Percentiles rank a stretch among this genome's conserved stretches.
Evolutionary conservation across 2,888 invertebrate species (phyloP).

Genomic region (Globia sparganii): DNA sequence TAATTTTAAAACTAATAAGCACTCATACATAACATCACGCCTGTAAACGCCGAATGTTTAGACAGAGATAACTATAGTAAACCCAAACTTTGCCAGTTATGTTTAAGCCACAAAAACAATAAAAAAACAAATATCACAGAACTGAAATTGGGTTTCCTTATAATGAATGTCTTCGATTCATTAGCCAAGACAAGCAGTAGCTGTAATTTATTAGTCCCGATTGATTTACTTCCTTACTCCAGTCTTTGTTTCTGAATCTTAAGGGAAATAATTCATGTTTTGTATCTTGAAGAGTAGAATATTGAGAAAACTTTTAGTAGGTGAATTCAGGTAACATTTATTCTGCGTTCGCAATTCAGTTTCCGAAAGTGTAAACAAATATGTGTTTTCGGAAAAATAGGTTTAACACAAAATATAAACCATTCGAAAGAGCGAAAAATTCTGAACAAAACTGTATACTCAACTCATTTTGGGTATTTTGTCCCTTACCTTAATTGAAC

Average conservation of each 20-base stretch:
- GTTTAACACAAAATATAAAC: no score
- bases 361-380: neutral
- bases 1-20: no score
- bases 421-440: no score
- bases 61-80: neutral
- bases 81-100: neutral
- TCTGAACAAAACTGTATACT: no score
- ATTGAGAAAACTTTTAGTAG: neutral
- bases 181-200: conserved; percentile 42
- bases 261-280: conserved; percentile 25
- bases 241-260: conserved; percentile 37
- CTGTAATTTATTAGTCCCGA: conserved; percentile 39
- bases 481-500: no score
- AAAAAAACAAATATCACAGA: conserved; percentile 2
- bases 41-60: neutral
- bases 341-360: neutral
- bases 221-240: conserved; percentile 45
- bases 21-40: neutral
- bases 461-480: no score
- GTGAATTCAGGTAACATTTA: neutral
- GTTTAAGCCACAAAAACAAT: neutral
- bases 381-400: neutral
- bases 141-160: conserved; percentile 28
- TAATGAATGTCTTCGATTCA: conserved; percentile 57
- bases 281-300: conserved; percentile 5